Conservation (phyloP, 2,113 vertebrate genomes). For the Pluvianellus socialis region DNA sequence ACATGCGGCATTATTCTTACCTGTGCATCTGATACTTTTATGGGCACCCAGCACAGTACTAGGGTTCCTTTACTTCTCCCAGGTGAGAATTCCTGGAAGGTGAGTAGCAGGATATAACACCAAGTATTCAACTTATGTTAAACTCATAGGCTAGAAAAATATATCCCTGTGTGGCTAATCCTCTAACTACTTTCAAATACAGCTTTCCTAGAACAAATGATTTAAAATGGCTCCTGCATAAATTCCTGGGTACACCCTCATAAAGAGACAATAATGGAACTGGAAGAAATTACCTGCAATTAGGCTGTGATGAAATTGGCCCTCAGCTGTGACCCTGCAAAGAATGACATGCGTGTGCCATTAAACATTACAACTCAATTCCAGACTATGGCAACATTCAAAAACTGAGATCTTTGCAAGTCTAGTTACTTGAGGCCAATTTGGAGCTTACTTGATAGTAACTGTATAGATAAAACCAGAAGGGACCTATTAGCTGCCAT, state of each 20-base stretch:
- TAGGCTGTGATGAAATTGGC: neutral
- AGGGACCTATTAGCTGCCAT: neutral
- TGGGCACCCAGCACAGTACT: neutral
- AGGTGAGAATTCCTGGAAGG: neutral
- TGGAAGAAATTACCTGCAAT: neutral
- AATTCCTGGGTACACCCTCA: neutral
- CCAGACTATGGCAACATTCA: neutral
- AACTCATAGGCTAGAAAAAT: neutral
- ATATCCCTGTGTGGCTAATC: neutral
- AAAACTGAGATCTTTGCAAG: neutral
- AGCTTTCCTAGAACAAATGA: neutral
- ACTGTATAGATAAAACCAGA: neutral
- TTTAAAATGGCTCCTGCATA: neutral
- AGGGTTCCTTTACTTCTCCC: neutral
- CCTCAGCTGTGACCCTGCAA: neutral
- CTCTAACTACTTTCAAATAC: neutral
- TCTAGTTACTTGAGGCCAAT: neutral
- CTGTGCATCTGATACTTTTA: neutral
- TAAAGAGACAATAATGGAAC: neutral
- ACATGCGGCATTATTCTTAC: neutral
- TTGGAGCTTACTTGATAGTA: neutral
- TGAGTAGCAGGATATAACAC: neutral
- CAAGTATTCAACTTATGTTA: neutral
- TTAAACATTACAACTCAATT: neutral
- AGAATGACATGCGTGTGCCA: fast-evolving